Conservation (phyloP, 2,888 invertebrate genomes). For the Apamea sordens region DNA sequence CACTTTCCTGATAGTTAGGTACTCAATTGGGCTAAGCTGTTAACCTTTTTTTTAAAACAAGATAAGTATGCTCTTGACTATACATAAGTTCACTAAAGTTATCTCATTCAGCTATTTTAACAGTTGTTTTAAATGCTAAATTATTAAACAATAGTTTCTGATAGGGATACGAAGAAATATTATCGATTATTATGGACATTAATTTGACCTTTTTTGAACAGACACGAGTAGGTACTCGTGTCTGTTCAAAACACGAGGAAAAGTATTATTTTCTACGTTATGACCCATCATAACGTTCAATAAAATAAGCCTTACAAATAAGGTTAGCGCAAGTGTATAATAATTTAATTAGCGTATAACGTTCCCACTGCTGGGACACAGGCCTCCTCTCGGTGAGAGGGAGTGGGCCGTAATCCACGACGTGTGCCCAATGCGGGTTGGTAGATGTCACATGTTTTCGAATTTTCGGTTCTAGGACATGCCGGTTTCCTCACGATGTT, state of each 20-base stretch:
- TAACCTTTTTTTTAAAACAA: background rate
- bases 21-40: background rate
- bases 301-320: background rate
- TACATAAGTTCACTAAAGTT: conserved; percentile 9
- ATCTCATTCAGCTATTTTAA: conserved; percentile 19
- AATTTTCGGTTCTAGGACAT: too few relatives aligned
- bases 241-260: background rate
- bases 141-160: conserved; percentile 8
- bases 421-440: too few relatives aligned
- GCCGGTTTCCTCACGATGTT: too few relatives aligned
- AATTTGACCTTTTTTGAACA: too few relatives aligned
- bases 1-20: background rate
- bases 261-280: background rate
- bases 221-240: background rate
- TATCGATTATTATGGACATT: background rate
- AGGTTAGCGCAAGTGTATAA: background rate
- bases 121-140: background rate
- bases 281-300: background rate
- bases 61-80: background rate
- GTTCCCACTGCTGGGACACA: too few relatives aligned
- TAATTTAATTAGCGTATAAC: background rate
- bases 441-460: too few relatives aligned
- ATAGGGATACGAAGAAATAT: conserved; percentile 8
- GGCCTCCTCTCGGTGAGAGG: too few relatives aligned
- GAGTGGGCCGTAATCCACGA: too few relatives aligned